phyloP scores from a whole-genome alignment of 2,888 invertebrate species.

The Ctenicera cuprea region DNA sequence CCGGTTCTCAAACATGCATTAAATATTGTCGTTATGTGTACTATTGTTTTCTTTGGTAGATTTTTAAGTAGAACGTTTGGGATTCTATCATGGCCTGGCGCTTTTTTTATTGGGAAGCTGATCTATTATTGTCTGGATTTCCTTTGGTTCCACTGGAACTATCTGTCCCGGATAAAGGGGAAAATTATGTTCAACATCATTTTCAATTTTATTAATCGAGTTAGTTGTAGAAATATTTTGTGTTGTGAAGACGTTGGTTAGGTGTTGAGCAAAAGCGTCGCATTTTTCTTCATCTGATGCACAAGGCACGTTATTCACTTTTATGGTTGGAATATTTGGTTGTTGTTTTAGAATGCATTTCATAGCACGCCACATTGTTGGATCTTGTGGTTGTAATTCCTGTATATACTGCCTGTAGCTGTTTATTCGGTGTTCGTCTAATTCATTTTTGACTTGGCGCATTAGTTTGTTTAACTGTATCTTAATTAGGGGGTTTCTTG shows the following conservation, averaged over 20 bases:
- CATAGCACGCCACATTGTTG: background rate
- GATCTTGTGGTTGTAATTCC: background rate
- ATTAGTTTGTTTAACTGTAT: background rate
- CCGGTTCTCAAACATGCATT: background rate
- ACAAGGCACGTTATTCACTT: background rate
- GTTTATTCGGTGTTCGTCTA: background rate
- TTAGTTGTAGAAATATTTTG: background rate
- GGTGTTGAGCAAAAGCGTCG: background rate
- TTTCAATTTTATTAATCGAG: too few species aligned
- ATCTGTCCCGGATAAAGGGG: too few species aligned
- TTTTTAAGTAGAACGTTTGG: background rate
- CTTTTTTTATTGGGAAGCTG: too few species aligned
- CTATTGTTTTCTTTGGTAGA: background rate
- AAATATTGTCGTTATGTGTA: background rate
- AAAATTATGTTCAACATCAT: too few species aligned
- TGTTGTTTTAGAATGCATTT: background rate
- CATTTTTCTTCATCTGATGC: background rate
- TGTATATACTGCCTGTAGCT: background rate
- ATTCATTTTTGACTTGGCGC: background rate
- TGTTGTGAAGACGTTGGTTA: too few species aligned
- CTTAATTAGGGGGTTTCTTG: background rate
- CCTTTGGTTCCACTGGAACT: background rate
- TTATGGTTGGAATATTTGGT: background rate
- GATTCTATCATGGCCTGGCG: background rate
- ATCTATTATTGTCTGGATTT: background rate